phyloP scores from a whole-genome alignment of 2,888 invertebrate species.

The Nycteola revayana region DNA sequence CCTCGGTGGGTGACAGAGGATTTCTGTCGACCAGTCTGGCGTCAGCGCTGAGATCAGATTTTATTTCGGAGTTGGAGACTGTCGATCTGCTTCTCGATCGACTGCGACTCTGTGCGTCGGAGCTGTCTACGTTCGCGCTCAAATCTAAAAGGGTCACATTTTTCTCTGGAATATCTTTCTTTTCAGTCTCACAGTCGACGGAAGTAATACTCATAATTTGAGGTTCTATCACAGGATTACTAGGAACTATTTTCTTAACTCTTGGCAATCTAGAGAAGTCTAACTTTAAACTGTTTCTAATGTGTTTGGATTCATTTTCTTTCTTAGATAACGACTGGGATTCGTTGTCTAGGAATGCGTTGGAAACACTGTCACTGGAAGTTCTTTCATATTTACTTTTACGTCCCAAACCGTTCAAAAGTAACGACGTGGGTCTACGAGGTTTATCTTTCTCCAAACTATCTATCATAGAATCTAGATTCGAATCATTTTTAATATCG shows the following conservation, averaged over 20 bases:
- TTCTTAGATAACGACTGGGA: constrained; percentile 51
- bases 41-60: constrained; percentile 61
- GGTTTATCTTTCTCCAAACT: constrained; percentile 63
- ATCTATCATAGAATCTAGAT: constrained; percentile 38
- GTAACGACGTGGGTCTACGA: constrained; percentile 76
- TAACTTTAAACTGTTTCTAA: constrained; percentile 81
- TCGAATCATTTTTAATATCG: constrained; percentile 37
- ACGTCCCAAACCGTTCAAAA: constrained; percentile 79
- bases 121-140: constrained; percentile 38
- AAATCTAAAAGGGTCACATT: constrained; percentile 48
- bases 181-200: constrained; percentile 59
- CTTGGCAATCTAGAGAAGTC: constrained; percentile 84
- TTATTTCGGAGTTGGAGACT: constrained; percentile 75
- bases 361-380: constrained; percentile 64
- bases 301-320: constrained; percentile 58
- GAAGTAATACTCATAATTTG: constrained; percentile 63
- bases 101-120: constrained; percentile 52
- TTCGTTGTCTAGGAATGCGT: constrained; percentile 43
- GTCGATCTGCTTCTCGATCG: constrained; percentile 70
- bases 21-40: constrained; percentile 49
- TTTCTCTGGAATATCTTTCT: constrained; percentile 52
- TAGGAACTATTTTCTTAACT: constrained; percentile 82
- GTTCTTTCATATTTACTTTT: constrained; percentile 75
- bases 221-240: constrained; percentile 80
- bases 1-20: constrained; percentile 47